These are phyloP conservation scores for Typhlomys cinereus DNA, from an alignment of 2,113 vertebrate species.

Conservation along the genomic window DNA sequence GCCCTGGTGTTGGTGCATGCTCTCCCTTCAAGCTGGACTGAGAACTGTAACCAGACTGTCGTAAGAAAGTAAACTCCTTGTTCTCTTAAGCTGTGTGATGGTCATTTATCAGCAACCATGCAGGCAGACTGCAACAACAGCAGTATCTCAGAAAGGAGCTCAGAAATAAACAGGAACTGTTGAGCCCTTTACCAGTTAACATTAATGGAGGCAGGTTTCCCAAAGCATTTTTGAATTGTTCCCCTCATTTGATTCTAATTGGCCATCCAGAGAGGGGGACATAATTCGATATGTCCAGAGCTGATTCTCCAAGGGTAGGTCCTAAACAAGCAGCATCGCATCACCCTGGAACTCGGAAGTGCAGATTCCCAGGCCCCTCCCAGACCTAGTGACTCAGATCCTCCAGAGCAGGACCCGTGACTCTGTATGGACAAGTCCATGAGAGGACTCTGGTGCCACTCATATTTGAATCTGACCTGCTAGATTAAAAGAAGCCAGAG, in stretches of 20 bases:
- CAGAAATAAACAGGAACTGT: too few relatives aligned
- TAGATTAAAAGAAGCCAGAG: neutral
- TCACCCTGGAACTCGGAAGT: neutral
- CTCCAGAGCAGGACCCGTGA: rapidly evolving
- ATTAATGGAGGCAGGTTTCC: neutral
- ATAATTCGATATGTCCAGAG: neutral
- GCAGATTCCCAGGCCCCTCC: too few relatives aligned
- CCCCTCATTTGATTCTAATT: neutral
- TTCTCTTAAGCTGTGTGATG: too few relatives aligned
- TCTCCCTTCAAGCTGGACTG: too few relatives aligned
- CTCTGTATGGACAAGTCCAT: neutral
- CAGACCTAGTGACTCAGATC: neutral
- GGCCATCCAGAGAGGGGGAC: neutral
- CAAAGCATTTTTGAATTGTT: neutral
- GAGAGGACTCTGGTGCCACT: neutral
- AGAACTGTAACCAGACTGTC: too few relatives aligned
- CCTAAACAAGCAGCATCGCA: neutral
- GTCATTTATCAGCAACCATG: too few relatives aligned
- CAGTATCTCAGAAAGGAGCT: neutral
- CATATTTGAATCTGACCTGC: neutral
- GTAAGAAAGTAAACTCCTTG: too few relatives aligned
- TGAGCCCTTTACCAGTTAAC: neutral
- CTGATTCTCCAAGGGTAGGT: neutral
- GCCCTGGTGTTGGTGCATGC: too few relatives aligned
- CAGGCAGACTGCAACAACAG: too few relatives aligned